Conservation (phyloP, 2,888 invertebrate genomes). For the Pediacus dermestoides region DNA sequence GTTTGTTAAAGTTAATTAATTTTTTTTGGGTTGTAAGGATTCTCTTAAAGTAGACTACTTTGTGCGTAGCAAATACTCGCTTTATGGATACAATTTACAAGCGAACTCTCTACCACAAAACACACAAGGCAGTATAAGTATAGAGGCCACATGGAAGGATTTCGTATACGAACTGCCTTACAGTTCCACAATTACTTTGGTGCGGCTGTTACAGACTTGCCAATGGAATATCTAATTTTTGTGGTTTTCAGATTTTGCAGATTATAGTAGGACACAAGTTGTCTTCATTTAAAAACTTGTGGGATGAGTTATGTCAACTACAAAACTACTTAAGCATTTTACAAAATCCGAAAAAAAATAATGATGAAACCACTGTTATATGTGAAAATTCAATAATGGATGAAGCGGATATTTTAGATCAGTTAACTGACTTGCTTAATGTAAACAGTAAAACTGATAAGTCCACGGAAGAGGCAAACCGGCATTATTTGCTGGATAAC, state of each 20-base stretch:
- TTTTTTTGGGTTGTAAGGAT: too few species aligned
- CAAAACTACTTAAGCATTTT: slow-evolving; percentile 24
- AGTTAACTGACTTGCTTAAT: too few species aligned
- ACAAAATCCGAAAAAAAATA: slow-evolving; percentile 12
- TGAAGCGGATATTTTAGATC: slow-evolving; percentile 22
- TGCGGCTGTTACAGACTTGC: too few species aligned
- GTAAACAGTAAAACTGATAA: too few species aligned
- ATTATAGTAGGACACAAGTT: slow-evolving; percentile 28
- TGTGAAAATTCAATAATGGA: slow-evolving; percentile 12
- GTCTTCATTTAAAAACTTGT: slow-evolving; percentile 25
- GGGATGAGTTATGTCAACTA: slow-evolving; percentile 27
- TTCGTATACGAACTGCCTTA: slow-evolving; percentile 15
- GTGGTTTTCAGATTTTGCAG: slow-evolving; percentile 24
- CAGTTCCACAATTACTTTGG: slow-evolving; percentile 17
- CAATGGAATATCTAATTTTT: too few species aligned
- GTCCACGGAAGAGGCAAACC: too few species aligned
- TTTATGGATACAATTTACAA: slow-evolving; percentile 24
- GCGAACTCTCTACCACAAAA: too few species aligned
- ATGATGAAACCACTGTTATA: slow-evolving; percentile 15
- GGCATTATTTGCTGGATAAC: too few species aligned
- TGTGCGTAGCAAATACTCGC: slow-evolving; percentile 22
- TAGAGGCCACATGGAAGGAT: slow-evolving; percentile 21
- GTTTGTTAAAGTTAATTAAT: slow-evolving; percentile 8
- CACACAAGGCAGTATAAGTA: slow-evolving; percentile 21
- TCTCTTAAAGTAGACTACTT: slow-evolving; percentile 20